Evolutionary conservation across 2,113 vertebrate genomes (phyloP).

Genomic region (Chauna torquata): DNA sequence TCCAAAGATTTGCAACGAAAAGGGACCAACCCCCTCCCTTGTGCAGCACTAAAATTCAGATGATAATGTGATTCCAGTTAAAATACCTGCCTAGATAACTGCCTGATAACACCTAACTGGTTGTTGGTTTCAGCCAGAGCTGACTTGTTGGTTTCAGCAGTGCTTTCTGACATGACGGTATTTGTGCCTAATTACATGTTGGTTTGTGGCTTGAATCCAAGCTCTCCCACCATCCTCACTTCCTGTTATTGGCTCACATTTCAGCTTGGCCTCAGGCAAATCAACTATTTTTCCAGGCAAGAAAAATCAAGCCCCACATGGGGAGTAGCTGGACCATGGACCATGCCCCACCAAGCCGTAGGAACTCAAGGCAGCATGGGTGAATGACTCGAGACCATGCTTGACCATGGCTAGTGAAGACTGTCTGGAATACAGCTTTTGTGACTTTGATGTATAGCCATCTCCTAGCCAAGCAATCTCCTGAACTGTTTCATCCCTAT

Average conservation of each 20-base stretch:
- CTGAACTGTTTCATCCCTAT: neutral
- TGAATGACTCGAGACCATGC: neutral
- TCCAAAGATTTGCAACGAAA: neutral
- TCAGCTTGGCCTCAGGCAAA: neutral
- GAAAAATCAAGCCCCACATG: neutral
- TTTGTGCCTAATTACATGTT: neutral
- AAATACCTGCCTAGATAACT: constrained; percentile 51
- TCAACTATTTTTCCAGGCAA: constrained; percentile 33
- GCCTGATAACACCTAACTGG: constrained; percentile 13
- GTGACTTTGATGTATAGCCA: neutral
- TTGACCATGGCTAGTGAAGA: neutral
- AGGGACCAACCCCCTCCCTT: neutral
- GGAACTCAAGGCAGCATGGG: neutral
- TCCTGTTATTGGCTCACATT: constrained; percentile 43
- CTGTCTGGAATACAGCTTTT: neutral
- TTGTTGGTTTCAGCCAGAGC: constrained; percentile 54
- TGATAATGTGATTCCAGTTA: constrained; percentile 20
- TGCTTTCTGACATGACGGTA: neutral
- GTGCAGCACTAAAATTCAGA: neutral
- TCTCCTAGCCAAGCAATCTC: neutral
- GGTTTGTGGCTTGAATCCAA: constrained; percentile 1
- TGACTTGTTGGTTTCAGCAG: constrained; percentile 52
- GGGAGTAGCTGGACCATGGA: neutral
- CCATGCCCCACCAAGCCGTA: neutral
- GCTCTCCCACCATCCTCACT: constrained; percentile 29